Evolutionary conservation across 2,888 invertebrate species (phyloP).

Genomic region (Brassicogethes aeneus): DNA sequence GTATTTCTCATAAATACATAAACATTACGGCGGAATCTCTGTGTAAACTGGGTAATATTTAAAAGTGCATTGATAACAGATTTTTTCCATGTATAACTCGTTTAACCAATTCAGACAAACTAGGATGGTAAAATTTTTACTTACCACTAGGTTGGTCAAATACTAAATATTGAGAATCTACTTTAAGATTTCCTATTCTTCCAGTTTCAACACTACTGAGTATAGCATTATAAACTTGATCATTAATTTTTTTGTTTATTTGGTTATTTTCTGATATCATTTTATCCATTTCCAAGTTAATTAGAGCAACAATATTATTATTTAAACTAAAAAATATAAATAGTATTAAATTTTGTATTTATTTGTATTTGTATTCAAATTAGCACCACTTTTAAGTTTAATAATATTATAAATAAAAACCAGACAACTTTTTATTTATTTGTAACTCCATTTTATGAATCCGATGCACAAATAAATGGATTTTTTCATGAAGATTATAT

Average conservation of each 20-base stretch:
- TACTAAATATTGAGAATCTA: slow-evolving; percentile 73
- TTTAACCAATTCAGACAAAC: too few species aligned
- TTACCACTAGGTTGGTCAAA: slow-evolving; percentile 64
- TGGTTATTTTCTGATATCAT: slow-evolving; percentile 52
- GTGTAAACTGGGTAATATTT: too few species aligned
- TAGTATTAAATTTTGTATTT: background rate
- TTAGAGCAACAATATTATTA: slow-evolving; percentile 64
- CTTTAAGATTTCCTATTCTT: slow-evolving; percentile 65
- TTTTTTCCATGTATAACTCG: too few species aligned
- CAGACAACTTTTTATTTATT: too few species aligned
- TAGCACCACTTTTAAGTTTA: too few species aligned
- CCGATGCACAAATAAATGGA: too few species aligned
- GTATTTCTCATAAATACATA: too few species aligned
- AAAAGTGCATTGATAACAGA: too few species aligned
- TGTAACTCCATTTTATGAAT: too few species aligned
- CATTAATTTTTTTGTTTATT: slow-evolving; percentile 27
- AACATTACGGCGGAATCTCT: too few species aligned
- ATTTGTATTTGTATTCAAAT: slow-evolving; percentile 1
- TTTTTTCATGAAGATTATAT: too few species aligned
- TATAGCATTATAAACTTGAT: slow-evolving; percentile 48
- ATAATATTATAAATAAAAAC: too few species aligned
- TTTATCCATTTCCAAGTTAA: slow-evolving; percentile 69
- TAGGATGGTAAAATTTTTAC: slow-evolving; percentile 37
- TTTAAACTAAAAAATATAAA: slow-evolving; percentile 42
- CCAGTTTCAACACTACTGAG: slow-evolving; percentile 63